phyloP scores from a whole-genome alignment of 1,140 invertebrate species.

The Anoplolepis gracilipes region DNA sequence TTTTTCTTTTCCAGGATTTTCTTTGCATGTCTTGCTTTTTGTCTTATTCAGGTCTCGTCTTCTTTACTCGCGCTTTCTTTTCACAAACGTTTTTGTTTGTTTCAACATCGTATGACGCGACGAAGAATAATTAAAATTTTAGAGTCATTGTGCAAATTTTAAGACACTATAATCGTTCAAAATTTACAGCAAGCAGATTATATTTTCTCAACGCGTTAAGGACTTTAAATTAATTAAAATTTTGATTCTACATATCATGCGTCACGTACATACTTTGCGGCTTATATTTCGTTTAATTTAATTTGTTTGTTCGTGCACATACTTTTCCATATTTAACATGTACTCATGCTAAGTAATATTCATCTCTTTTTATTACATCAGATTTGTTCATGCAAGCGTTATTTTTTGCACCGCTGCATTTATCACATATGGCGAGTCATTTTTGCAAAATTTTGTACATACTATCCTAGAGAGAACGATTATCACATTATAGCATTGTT shows the following conservation, averaged over 20 bases:
- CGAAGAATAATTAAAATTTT: slow-evolving; percentile 25
- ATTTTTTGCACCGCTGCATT: background rate
- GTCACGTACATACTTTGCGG: background rate
- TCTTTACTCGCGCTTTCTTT: background rate
- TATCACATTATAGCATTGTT: no score
- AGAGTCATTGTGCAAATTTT: background rate
- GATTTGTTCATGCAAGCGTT: background rate
- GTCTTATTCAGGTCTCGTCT: slow-evolving; percentile 16
- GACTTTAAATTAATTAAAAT: slow-evolving; percentile 9
- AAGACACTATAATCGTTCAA: background rate
- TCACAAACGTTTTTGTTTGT: background rate
- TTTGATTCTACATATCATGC: background rate
- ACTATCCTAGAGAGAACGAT: background rate
- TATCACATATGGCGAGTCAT: background rate
- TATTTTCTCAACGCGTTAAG: background rate
- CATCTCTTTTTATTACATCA: background rate
- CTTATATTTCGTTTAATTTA: background rate
- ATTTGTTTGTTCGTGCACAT: background rate
- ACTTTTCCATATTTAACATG: background rate
- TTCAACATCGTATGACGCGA: background rate
- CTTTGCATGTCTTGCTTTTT: slow-evolving; percentile 18
- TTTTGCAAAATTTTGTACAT: background rate
- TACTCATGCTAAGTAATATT: background rate
- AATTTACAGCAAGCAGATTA: background rate
- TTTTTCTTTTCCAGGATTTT: background rate